Conservation (phyloP, 1,140 invertebrate species). For the Episyrphus balteatus region DNA sequence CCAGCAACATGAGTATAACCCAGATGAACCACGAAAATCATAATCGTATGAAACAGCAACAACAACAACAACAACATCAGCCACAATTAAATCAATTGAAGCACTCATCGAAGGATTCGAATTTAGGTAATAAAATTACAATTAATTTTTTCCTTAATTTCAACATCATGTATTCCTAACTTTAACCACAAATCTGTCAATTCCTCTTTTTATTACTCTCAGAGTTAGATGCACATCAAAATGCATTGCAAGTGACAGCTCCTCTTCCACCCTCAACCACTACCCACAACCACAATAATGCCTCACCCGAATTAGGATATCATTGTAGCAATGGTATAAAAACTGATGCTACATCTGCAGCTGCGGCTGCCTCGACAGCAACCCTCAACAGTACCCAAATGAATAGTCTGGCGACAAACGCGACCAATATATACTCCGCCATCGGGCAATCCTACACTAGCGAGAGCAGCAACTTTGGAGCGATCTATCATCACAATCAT, state of each 20-base stretch:
- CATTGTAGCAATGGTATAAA: background rate
- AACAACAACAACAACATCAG: slow-evolving; percentile 22
- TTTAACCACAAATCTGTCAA: no score
- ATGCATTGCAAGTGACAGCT: background rate
- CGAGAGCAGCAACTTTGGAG: slow-evolving; percentile 42
- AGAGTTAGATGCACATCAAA: no score
- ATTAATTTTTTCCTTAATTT: no score
- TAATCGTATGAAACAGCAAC: slow-evolving; percentile 31
- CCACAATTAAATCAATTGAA: slow-evolving; percentile 16
- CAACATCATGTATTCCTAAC: no score
- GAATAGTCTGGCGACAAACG: slow-evolving; percentile 14
- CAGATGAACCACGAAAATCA: slow-evolving; percentile 34
- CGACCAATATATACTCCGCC: slow-evolving; percentile 26
- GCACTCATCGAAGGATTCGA: slow-evolving; percentile 12
- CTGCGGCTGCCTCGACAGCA: slow-evolving; percentile 1
- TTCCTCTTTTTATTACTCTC: no score
- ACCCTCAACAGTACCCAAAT: background rate
- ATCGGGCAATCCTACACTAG: slow-evolving; percentile 38
- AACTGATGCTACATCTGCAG: background rate
- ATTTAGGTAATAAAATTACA: slow-evolving; percentile 8
- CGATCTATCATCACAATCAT: slow-evolving; percentile 39
- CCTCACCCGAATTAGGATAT: background rate
- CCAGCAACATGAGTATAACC: slow-evolving; percentile 22
- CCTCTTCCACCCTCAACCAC: background rate
- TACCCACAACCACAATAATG: background rate